Evolutionary conservation across 2,113 vertebrate genomes (phyloP), one percentile per base, ranked within the genome.

Genomic region (Dipodomys stephensi): DNA sequence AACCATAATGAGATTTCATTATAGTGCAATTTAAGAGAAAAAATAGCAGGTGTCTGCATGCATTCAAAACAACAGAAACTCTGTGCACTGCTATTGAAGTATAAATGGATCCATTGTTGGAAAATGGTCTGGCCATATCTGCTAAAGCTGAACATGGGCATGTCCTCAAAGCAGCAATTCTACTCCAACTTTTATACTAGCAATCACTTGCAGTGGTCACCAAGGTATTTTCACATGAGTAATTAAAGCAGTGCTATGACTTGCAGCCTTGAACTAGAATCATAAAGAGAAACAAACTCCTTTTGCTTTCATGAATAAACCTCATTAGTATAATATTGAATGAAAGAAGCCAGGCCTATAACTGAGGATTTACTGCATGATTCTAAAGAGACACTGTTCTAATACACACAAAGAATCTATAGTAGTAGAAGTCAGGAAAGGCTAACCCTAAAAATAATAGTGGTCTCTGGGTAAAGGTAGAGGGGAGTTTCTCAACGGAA

Each of bases 251-350:
- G 19, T 79, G 35, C 79, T 79, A 23, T 62, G 73, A 67, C 2
- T 87, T 46, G 79, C 3, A 86, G 22, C 16, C 10, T 49, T 49
- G 62, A 46, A 83, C 18, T 74, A 78, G 57, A 28, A 62, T 57
- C 15, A 16, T 57, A 13, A 57, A 57, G 15, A 57, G 53, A 57
- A 57, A 57, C 32, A 39, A 23, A 81, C 49, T 67, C n/a, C 20
- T 93, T 20, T 78, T 73, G 49, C 28, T 83, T 82, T 86, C 25
- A 30, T 57, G 78, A 92, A 91, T 67, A 84, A 27, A 82, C 80
- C 27, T 81, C 53, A 85, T 64, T 10, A 53, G 13, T 7, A 19
- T 71, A 49, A n/a, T n/a, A 27, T 15, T 90, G 35, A 68, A 7
- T 80, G 39, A 32, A 69, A 94, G 18, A 46, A 76, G 22, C 13